Conservation (phyloP, 2,113 vertebrate species). For the Tachysurus fulvidraco region DNA sequence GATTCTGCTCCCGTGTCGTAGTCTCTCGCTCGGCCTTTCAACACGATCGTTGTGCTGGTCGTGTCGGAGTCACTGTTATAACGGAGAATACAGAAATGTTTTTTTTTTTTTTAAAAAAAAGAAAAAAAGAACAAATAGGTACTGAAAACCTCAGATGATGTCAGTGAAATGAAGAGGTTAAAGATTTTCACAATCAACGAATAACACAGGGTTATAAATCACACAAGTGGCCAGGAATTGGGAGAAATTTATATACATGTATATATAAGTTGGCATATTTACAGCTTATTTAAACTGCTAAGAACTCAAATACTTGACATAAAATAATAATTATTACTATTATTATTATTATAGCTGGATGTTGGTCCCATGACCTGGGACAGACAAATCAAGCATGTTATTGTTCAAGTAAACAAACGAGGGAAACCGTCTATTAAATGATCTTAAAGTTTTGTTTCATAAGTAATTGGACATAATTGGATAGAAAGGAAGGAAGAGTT, state of each 20-base stretch:
- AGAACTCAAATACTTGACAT: too few relatives aligned
- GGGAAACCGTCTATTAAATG: neutral
- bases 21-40: constrained; percentile 67
- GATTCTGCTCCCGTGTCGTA: constrained; percentile 81
- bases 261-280: neutral
- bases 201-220: neutral
- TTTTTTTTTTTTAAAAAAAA: too few relatives aligned
- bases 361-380: neutral
- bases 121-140: neutral
- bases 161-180: neutral
- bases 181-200: too few relatives aligned
- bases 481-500: too few relatives aligned
- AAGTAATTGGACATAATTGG: neutral
- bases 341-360: neutral
- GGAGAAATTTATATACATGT: neutral
- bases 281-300: neutral
- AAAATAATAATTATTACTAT: too few relatives aligned
- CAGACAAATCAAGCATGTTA: neutral
- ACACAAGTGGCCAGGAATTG: neutral
- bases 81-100: neutral
- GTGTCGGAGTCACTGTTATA: constrained; percentile 73
- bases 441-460: neutral
- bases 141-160: neutral
- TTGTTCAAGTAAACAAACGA: neutral
- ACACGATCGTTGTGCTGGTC: constrained; percentile 65